Base-by-base conservation (phyloP, 1,140 invertebrate species). In the Ips nitidus region DNA sequence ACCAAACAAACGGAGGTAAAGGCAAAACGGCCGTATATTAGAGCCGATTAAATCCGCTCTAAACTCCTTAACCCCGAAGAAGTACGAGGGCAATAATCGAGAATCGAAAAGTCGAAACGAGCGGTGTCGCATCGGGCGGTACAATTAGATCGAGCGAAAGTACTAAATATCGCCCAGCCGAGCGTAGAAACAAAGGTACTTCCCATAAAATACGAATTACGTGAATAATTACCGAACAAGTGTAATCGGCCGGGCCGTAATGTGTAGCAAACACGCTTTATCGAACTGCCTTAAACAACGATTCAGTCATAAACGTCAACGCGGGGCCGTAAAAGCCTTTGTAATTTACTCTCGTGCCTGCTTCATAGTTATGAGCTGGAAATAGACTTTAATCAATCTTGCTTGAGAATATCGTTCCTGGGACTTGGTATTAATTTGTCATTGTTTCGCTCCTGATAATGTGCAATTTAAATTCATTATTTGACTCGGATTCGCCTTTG, bases 311-410 rank as follows among this genome's bases (percentile, higher is more conserved):
- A 63, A 63, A 63, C 61, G 61, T 63, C 61, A 63, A 63, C 61
- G 61, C 61, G 47, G 37, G 38, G 61, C 61, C 41, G 41, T 63
- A 63, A 63, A 63, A 63, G 61, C 61, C 43, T 63, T 63, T 63
- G 61, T 63, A 63, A 63, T 63, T 63, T 63, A 63, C 61, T 63
- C 61, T 63, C 61, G 41, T 50, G 61, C 47, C 61, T 52, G 61
- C 47, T 41, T 63, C 6, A 63, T 52, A 63, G 61, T 63, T 63
- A 63, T 63, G 61, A 63, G 61, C 61, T 63, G 61, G 61, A 63
- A 63, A 63, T 63, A 63, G 61, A 63, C 61, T 63, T 63, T 63
- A 63, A 63, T 63, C 61, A 63, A 63, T 63, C 61, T 63, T 63
- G 61, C 61, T 63, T 63, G 61, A 63, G 61, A 63, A 63, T 63